Evolutionary conservation across 2,888 invertebrate species (phyloP).

Genomic region (Drosophila mimetica): DNA sequence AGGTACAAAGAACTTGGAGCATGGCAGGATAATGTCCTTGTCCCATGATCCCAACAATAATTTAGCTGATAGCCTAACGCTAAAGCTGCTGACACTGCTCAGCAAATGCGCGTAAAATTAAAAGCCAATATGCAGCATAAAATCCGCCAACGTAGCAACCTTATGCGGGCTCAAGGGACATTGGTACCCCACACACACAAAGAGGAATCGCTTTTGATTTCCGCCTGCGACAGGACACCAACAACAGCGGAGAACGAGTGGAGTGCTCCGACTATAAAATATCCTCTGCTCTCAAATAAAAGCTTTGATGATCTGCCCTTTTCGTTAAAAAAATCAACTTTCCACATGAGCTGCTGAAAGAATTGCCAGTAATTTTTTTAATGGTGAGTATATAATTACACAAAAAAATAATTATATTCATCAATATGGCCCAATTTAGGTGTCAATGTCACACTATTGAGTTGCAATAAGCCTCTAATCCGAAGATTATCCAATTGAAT

Average conservation of each 20-base stretch:
- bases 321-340: too few relatives aligned
- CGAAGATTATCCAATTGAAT: too few relatives aligned
- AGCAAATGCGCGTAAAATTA: slow-evolving; percentile 64
- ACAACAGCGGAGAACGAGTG: background rate
- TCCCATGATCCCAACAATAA: slow-evolving; percentile 59
- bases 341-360: too few relatives aligned
- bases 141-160: slow-evolving; percentile 67
- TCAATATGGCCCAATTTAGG: too few relatives aligned
- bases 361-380: too few relatives aligned
- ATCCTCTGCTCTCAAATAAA: background rate
- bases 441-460: too few relatives aligned
- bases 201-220: slow-evolving; percentile 57
- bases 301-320: background rate
- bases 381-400: too few relatives aligned
- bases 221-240: slow-evolving; percentile 61
- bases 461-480: too few relatives aligned
- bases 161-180: slow-evolving; percentile 36
- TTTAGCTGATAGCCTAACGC: slow-evolving; percentile 61
- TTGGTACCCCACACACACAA: slow-evolving; percentile 16
- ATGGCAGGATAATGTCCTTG: slow-evolving; percentile 42
- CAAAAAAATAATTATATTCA: too few relatives aligned
- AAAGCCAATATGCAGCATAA: slow-evolving; percentile 73
- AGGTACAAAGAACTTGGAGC: slow-evolving; percentile 8
- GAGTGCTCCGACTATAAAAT: background rate
- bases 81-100: slow-evolving; percentile 68